A percentile compares a stretch with the other conserved stretches of the same genome.
phyloP scores from a whole-genome alignment of 2,797 vertebrate genomes.

The Hipposideros larvatus region DNA sequence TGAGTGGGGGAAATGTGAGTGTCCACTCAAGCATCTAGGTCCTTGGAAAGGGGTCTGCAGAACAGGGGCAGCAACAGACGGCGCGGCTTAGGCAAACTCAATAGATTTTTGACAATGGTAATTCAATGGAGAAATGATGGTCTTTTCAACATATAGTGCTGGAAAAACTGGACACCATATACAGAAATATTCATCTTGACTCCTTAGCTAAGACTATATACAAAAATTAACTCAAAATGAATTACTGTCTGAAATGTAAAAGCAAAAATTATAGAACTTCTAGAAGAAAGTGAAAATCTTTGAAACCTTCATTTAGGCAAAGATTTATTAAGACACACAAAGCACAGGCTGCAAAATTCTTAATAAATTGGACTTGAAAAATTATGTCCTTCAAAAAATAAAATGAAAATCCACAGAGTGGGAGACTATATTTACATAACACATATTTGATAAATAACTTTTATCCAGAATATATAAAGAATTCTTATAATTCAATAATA shows the following conservation, averaged over 20 bases:
- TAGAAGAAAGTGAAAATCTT: constrained; percentile 33
- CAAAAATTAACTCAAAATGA: constrained; percentile 47
- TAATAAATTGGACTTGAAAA: constrained; percentile 23
- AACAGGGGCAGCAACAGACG: not conserved
- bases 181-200: not conserved
- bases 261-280: constrained; percentile 12
- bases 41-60: not conserved
- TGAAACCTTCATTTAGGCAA: constrained; percentile 11
- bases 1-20: not conserved
- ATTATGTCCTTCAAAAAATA: not conserved
- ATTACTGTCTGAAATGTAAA: constrained; percentile 13
- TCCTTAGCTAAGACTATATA: not conserved
- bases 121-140: constrained; percentile 16
- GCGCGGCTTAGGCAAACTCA: constrained; percentile 2
- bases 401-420: not conserved
- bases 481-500: constrained; percentile 9
- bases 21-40: not conserved
- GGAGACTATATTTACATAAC: constrained; percentile 22
- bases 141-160: constrained; percentile 10
- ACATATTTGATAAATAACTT: not conserved
- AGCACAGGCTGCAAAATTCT: not conserved
- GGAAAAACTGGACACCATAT: not conserved
- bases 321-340: constrained; percentile 32
- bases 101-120: constrained; percentile 5
- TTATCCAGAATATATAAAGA: constrained; percentile 29